These are phyloP conservation scores for Odocoileus virginianus DNA, from an alignment of 2,113 vertebrate genomes.

Conservation along the genomic window DNA sequence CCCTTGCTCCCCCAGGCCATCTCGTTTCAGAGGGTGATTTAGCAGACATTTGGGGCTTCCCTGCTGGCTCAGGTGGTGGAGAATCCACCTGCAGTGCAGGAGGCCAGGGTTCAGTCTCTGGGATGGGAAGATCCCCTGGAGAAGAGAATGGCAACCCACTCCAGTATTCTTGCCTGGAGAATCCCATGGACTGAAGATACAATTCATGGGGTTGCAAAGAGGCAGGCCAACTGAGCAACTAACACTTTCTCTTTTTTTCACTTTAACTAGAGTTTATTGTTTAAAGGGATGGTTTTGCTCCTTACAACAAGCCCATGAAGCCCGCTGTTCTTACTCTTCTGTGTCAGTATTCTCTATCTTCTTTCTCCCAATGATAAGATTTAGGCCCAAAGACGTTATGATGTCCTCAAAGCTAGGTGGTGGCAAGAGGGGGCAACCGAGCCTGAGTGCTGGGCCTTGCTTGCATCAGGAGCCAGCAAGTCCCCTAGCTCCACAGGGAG, in stretches of 20 bases:
- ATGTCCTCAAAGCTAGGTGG: not conserved
- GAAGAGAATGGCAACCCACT: not conserved
- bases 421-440: not conserved
- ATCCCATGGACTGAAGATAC: not conserved
- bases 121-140: not conserved
- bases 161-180: not conserved
- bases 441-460: not conserved
- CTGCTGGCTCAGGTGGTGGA: not conserved
- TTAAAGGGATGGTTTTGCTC: not conserved
- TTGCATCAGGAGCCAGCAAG: no score
- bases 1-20: not conserved
- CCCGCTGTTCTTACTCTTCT: not conserved
- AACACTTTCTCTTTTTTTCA: not conserved
- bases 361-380: not conserved
- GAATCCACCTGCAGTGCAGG: not conserved
- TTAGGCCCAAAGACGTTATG: not conserved
- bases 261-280: not conserved
- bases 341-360: fast-evolving
- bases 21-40: not conserved
- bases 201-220: not conserved
- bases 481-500: not conserved
- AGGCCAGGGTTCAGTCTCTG: not conserved
- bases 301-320: not conserved
- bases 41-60: not conserved
- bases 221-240: not conserved